phyloP scores from a whole-genome alignment of 2,113 vertebrate species.

The Melanerpes aurifrons region DNA sequence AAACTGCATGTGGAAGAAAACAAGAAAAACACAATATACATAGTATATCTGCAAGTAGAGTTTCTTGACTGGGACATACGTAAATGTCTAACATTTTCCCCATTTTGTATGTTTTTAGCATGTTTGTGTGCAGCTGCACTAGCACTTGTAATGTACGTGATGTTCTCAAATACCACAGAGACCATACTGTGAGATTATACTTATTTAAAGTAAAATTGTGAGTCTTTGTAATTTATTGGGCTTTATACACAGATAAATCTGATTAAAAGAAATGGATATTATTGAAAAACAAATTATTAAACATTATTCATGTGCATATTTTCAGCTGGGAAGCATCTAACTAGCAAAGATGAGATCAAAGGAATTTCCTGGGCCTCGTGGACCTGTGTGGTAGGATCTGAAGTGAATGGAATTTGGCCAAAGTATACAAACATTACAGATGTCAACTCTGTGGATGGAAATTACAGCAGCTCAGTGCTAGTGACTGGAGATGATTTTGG shows the following conservation, averaged over 20 bases:
- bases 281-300: not conserved
- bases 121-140: not conserved
- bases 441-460: constrained; percentile 95
- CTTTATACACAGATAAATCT: not conserved
- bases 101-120: not conserved
- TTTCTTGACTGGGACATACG: not conserved
- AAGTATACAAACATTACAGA: constrained; percentile 89
- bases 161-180: not conserved
- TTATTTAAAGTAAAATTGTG: not conserved
- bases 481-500: constrained; percentile 94
- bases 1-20: not conserved
- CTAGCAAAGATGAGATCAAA: constrained; percentile 90
- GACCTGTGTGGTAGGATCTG: constrained; percentile 91
- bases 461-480: constrained; percentile 89
- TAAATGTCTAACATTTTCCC: not conserved
- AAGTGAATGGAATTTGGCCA: constrained; percentile 95
- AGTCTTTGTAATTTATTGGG: not conserved
- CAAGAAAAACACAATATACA: not conserved
- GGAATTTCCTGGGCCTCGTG: constrained; percentile 94
- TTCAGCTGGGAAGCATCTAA: constrained; percentile 89
- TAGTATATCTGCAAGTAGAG: not conserved
- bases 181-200: not conserved
- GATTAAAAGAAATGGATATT: not conserved
- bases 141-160: not conserved
- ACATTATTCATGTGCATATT: constrained; percentile 9